Percentiles rank a stretch among this genome's conserved stretches.
Evolutionary conservation across 2,797 vertebrate genomes (phyloP).

Genomic region (Neostethus bicornis): DNA sequence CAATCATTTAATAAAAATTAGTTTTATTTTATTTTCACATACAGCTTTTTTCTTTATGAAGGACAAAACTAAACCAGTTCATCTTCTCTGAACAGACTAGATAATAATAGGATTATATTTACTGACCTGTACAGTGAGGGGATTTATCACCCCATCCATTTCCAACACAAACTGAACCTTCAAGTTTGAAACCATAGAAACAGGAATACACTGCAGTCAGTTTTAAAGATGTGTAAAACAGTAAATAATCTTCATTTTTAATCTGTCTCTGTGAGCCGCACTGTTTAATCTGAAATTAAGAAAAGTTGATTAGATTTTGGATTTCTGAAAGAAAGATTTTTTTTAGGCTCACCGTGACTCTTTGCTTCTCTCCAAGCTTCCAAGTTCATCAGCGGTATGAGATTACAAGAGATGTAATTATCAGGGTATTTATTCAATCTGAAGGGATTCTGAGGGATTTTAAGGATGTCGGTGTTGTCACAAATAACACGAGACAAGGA

Average conservation of each 20-base stretch:
- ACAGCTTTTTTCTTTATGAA: no score
- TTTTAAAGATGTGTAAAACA: slow-evolving; percentile 71
- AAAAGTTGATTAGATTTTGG: slow-evolving; percentile 7
- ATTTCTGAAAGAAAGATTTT: neutral
- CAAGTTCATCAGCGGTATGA: slow-evolving; percentile 80
- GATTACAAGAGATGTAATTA: slow-evolving; percentile 79
- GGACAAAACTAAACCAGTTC: no score
- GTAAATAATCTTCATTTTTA: slow-evolving; percentile 78
- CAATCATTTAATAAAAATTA: no score
- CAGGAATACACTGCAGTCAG: slow-evolving; percentile 78
- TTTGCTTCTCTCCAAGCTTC: slow-evolving; percentile 83
- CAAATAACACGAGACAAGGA: slow-evolving; percentile 91
- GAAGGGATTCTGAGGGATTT: slow-evolving; percentile 84
- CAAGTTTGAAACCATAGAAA: slow-evolving; percentile 80
- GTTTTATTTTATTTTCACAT: no score
- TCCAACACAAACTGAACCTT: no score
- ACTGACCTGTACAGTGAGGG: no score
- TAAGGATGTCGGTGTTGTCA: slow-evolving; percentile 87
- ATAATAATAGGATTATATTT: no score
- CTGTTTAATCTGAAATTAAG: slow-evolving; percentile 45
- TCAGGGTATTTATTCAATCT: slow-evolving; percentile 74
- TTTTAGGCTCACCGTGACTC: slow-evolving; percentile 66
- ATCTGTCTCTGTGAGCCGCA: slow-evolving; percentile 75
- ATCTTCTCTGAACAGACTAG: no score
- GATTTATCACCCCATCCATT: no score